Percentiles rank a stretch among this genome's conserved stretches.
Evolutionary conservation across 2,888 invertebrate species (phyloP).

Genomic region (Hymenopus coronatus): DNA sequence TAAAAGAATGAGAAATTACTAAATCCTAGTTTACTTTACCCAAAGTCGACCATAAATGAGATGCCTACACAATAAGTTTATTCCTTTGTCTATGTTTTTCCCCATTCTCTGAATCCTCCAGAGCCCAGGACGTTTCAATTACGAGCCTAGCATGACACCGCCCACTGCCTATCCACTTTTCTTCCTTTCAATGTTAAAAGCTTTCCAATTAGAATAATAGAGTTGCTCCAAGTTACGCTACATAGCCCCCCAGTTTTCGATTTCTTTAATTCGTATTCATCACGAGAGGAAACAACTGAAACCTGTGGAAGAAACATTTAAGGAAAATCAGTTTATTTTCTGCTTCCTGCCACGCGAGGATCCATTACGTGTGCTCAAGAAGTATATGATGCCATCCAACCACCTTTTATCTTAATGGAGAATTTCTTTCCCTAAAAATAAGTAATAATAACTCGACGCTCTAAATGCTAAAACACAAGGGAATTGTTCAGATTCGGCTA

Average conservation of each 20-base stretch:
- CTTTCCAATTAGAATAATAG: conserved; percentile 22
- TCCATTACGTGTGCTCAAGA: background rate
- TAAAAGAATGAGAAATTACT: too few species aligned
- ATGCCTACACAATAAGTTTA: too few species aligned
- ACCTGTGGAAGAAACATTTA: background rate
- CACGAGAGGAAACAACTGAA: background rate
- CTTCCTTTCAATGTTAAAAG: conserved; percentile 11
- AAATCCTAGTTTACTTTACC: too few species aligned
- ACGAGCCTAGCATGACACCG: background rate
- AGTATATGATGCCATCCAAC: background rate
- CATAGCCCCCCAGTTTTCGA: background rate
- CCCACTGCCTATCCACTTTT: background rate
- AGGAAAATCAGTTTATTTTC: background rate
- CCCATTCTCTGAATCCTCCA: background rate
- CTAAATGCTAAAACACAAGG: too few species aligned
- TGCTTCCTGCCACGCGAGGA: background rate
- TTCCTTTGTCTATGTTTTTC: background rate
- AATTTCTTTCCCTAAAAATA: too few species aligned
- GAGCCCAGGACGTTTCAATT: conserved; percentile 25
- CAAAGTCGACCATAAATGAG: too few species aligned
- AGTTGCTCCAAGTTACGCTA: background rate
- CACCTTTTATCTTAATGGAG: too few species aligned
- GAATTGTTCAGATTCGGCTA: too few species aligned
- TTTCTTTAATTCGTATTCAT: background rate
- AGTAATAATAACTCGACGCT: too few species aligned